A percentile compares a stretch with the other conserved stretches of the same genome.
Conservation (phyloP, 2,113 vertebrate species). For the Vulpes lagopus region DNA sequence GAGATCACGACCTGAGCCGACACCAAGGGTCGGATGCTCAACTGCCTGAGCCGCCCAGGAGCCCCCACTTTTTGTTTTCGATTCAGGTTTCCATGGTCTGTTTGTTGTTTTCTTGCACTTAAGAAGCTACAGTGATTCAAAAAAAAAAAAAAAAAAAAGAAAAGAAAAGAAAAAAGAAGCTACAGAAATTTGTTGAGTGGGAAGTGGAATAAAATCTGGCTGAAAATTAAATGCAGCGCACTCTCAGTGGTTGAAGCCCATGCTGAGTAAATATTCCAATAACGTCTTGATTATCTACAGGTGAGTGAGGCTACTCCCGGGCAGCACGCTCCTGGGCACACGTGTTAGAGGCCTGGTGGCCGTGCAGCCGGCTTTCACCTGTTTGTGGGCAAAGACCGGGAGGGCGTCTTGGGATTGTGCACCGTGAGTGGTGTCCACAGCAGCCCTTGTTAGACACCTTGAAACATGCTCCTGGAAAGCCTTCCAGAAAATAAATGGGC, state of each 20-base stretch:
- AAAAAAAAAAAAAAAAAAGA: no score
- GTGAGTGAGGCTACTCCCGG: background rate
- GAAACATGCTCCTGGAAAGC: background rate
- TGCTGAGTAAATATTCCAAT: background rate
- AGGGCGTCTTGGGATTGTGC: background rate
- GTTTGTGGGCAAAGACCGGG: fast-evolving
- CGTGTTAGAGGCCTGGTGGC: background rate
- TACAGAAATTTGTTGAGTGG: background rate
- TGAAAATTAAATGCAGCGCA: background rate
- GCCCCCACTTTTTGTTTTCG: background rate
- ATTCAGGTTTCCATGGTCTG: background rate
- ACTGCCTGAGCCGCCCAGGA: background rate
- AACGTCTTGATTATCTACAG: background rate
- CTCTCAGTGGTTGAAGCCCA: background rate
- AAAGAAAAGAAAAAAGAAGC: background rate
- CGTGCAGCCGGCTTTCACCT: background rate
- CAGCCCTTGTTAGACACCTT: background rate
- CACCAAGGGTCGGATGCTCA: background rate
- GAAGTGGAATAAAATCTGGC: background rate
- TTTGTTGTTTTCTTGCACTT: conserved; percentile 1
- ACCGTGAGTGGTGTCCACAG: background rate
- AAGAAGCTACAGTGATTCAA: background rate
- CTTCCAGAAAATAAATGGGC: conserved; percentile 44
- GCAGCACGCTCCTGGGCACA: background rate
- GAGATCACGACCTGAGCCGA: background rate